A percentile compares a stretch with the other conserved stretches of the same genome.
Conservation (phyloP, 2,797 vertebrate species). For the Trachurus trachurus region DNA sequence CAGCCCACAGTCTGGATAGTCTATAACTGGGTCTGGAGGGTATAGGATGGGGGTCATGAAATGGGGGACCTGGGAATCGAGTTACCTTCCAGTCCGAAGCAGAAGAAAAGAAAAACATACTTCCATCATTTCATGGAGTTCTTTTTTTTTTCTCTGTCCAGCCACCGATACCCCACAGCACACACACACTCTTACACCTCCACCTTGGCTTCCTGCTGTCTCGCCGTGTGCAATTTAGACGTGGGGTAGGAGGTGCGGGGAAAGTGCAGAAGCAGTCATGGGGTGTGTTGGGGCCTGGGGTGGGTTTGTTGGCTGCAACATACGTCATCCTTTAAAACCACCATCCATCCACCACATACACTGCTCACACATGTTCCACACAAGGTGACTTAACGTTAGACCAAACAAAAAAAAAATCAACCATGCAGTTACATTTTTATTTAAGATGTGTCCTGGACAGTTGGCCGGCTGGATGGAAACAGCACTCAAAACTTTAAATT, state of each 20-base stretch:
- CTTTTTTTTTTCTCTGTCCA: slow-evolving; percentile 29
- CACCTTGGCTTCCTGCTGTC: slow-evolving; percentile 79
- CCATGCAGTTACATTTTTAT: background rate
- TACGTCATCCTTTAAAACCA: slow-evolving; percentile 56
- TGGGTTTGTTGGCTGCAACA: slow-evolving; percentile 27
- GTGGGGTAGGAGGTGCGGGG: slow-evolving; percentile 30
- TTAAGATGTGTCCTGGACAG: slow-evolving; percentile 2
- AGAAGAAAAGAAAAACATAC: slow-evolving; percentile 80
- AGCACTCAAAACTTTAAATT: background rate
- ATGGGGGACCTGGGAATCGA: slow-evolving; percentile 46
- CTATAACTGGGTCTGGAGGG: slow-evolving; percentile 59
- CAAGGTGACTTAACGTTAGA: slow-evolving; percentile 10
- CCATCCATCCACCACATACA: slow-evolving; percentile 10
- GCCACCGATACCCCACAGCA: slow-evolving; percentile 13
- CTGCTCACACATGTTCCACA: slow-evolving; percentile 27
- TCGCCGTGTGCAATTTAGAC: slow-evolving; percentile 70
- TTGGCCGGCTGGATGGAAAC: background rate
- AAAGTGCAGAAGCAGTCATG: slow-evolving; percentile 27
- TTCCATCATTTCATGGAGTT: slow-evolving; percentile 73
- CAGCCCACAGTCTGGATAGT: slow-evolving; percentile 66
- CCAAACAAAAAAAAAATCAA: background rate
- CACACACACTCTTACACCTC: slow-evolving; percentile 45
- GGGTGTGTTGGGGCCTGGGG: slow-evolving; percentile 18
- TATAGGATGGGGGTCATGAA: slow-evolving; percentile 55
- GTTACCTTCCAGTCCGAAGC: slow-evolving; percentile 62